These are phyloP conservation scores for Caenorhabditis sulstoni DNA, from an alignment of 2,888 invertebrate species.

Conservation along the genomic window DNA sequence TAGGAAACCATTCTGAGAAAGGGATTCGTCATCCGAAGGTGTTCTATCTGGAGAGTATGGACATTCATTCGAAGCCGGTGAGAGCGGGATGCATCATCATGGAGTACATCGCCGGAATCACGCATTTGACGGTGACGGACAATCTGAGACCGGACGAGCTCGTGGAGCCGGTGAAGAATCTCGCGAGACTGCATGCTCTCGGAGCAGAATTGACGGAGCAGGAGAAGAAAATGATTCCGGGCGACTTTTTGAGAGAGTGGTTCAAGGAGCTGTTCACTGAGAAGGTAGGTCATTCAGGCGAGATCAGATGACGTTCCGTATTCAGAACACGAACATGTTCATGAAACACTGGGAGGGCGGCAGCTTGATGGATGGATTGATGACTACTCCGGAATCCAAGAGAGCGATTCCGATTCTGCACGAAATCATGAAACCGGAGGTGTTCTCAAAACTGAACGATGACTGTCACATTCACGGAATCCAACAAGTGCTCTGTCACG, in stretches of 20 bases:
- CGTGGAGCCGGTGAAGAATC: conserved; percentile 34
- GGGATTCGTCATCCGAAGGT: conserved; percentile 20
- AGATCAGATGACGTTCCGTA: too few species aligned
- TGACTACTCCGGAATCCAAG: conserved; percentile 7
- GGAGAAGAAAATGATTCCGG: conserved; percentile 24
- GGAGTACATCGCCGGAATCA: conserved; percentile 35
- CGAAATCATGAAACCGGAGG: conserved; percentile 18
- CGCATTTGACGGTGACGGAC: conserved; percentile 24
- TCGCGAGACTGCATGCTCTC: conserved; percentile 50
- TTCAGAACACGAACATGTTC: conserved; percentile 42
- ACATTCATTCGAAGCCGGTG: conserved; percentile 6
- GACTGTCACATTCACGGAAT: conserved; percentile 30
- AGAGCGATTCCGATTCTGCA: conserved; percentile 20
- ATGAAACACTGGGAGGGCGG: conserved; percentile 22
- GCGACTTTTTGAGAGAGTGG: conserved; percentile 38
- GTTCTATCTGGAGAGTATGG: conserved; percentile 30
- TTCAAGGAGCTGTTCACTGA: conserved; percentile 42
- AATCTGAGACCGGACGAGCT: conserved; percentile 41
- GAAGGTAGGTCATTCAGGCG: conserved; percentile 9
- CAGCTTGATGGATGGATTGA: not conserved
- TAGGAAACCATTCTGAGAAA: conserved; percentile 11
- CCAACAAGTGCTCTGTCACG: conserved; percentile 38
- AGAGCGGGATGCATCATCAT: conserved; percentile 37
- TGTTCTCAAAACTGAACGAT: conserved; percentile 25
- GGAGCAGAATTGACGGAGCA: conserved; percentile 11